phyloP scores from a whole-genome alignment of 2,113 vertebrate genomes.

The Ptyas mucosa region DNA sequence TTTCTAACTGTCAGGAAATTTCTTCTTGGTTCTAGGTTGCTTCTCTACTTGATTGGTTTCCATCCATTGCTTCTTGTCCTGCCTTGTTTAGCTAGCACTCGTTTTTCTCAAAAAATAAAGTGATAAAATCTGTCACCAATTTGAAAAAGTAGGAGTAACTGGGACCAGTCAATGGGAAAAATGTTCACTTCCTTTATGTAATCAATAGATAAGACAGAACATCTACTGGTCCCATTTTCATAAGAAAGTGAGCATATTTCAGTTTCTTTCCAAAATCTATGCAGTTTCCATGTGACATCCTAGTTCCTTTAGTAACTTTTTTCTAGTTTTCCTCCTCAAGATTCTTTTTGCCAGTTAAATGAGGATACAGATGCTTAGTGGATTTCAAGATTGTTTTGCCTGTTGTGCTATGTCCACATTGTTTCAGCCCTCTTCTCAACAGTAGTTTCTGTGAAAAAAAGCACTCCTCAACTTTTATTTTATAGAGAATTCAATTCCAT shows the following conservation, averaged over 20 bases:
- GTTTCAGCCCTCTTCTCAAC: not conserved
- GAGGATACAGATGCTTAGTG: not conserved
- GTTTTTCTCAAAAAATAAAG: not conserved
- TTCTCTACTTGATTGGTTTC: no score
- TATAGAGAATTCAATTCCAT: not conserved
- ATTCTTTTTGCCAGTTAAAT: not conserved
- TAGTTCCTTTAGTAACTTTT: conserved; percentile 16
- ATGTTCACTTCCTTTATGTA: not conserved
- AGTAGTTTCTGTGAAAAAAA: not conserved
- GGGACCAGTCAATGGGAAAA: not conserved
- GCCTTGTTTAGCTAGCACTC: not conserved
- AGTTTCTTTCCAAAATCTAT: not conserved
- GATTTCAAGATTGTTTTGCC: not conserved
- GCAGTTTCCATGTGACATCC: not conserved
- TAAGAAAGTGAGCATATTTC: not conserved
- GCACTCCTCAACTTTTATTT: not conserved
- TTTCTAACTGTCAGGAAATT: no score
- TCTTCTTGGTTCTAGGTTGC: no score
- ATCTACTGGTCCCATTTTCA: not conserved
- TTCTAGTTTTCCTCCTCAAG: conserved; percentile 7
- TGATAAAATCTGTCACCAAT: not conserved
- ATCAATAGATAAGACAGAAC: not conserved
- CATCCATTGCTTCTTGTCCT: no score
- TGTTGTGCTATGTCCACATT: not conserved
- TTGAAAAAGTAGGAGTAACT: not conserved